A percentile compares a stretch with the other conserved stretches of the same genome.
Evolutionary conservation across 2,797 vertebrate species (phyloP).

Genomic region (Poecilia velifera): DNA sequence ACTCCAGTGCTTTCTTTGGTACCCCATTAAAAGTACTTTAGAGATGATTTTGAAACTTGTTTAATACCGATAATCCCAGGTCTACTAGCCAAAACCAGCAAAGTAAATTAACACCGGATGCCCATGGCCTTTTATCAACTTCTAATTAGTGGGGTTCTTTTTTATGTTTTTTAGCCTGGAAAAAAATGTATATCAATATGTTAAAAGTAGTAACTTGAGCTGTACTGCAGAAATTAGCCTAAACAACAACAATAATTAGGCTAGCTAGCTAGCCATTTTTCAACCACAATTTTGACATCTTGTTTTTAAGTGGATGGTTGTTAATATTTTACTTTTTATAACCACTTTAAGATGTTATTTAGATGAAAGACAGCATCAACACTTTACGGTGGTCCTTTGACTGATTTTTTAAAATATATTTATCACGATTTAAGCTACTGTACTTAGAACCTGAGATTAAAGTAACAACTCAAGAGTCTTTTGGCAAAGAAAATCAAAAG

Average conservation of each 20-base stretch:
- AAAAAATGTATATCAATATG: not conserved
- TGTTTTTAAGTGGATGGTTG: not conserved
- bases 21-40: not conserved
- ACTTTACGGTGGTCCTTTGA: not conserved
- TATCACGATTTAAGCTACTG: not conserved
- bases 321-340: not conserved
- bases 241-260: not conserved
- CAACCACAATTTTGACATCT: not conserved
- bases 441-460: not conserved
- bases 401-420: not conserved
- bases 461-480: not conserved
- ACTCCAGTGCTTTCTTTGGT: not conserved
- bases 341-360: not conserved
- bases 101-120: not conserved
- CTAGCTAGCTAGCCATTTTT: not conserved
- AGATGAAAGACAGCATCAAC: not conserved
- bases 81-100: not conserved
- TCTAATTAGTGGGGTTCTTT: not conserved
- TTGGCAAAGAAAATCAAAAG: not conserved
- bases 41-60: not conserved
- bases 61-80: not conserved
- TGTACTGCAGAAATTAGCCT: not conserved
- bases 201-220: not conserved
- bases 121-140: not conserved
- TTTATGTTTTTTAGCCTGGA: not conserved